These are phyloP conservation scores for Zaprionus camerounensis DNA, from an alignment of 1,140 invertebrate species.

Conservation along the genomic window DNA sequence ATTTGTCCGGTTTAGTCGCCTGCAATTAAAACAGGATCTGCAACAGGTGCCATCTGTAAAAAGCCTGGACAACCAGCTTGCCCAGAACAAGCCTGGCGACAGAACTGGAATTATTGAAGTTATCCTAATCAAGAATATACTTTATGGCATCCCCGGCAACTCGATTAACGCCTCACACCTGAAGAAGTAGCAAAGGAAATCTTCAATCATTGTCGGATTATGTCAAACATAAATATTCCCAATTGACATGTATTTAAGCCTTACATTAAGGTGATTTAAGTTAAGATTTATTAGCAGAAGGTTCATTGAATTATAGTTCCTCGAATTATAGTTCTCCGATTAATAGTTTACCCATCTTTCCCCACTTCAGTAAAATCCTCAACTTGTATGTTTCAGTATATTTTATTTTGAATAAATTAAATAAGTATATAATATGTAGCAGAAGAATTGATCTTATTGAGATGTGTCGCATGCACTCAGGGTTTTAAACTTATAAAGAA, in stretches of 20 bases:
- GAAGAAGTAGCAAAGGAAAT: neutral
- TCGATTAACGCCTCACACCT: neutral
- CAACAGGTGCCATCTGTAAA: neutral
- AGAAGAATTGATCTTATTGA: slow-evolving; percentile 14
- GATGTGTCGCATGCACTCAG: slow-evolving; percentile 12
- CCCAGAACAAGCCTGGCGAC: neutral
- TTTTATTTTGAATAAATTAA: slow-evolving; percentile 47
- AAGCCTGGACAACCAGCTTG: neutral
- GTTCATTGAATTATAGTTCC: neutral
- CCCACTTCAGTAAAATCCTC: neutral
- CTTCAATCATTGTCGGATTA: slow-evolving; percentile 2
- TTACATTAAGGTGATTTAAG: neutral
- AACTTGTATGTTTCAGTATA: slow-evolving; percentile 3
- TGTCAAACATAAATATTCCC: neutral
- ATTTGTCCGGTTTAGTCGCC: slow-evolving; percentile 5
- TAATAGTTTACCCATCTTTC: neutral
- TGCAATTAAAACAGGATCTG: slow-evolving; percentile 10
- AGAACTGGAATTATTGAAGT: neutral
- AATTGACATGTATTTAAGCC: neutral
- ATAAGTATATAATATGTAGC: slow-evolving; percentile 18
- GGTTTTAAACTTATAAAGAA: slow-evolving; percentile 7
- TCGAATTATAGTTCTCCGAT: neutral
- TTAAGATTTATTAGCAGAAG: neutral
- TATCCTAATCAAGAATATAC: slow-evolving; percentile 10
- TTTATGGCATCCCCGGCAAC: neutral